Evolutionary conservation across 2,797 vertebrate species (phyloP).

Genomic region (Myripristis jacobus): DNA sequence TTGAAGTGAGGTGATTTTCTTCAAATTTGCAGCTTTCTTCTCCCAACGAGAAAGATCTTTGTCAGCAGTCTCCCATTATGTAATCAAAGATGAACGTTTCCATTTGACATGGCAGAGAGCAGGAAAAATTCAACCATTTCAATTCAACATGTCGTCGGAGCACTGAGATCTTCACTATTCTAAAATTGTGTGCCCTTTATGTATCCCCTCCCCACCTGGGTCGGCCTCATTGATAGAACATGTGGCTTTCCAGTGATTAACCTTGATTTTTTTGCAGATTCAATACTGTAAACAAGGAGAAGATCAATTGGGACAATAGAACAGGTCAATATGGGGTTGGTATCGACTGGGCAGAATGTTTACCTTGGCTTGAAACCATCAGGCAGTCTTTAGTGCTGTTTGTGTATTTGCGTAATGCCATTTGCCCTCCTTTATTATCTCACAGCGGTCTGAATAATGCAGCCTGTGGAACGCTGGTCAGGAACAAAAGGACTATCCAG

Average conservation of each 20-base stretch:
- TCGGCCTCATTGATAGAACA: neutral
- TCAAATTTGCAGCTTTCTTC: slow-evolving; percentile 5
- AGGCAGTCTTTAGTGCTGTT: slow-evolving; percentile 23
- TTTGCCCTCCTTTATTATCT: slow-evolving; percentile 9
- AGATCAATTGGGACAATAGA: slow-evolving; percentile 22
- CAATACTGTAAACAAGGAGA: slow-evolving; percentile 40
- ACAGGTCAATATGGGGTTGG: slow-evolving; percentile 6
- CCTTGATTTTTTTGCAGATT: slow-evolving; percentile 1
- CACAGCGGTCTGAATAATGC: slow-evolving; percentile 2
- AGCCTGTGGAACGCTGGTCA: neutral
- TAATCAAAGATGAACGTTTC: slow-evolving; percentile 14
- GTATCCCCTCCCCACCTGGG: no score
- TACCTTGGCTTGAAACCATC: slow-evolving; percentile 25
- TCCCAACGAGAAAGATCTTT: slow-evolving; percentile 1
- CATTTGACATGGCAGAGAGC: neutral
- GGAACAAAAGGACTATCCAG: slow-evolving; percentile 17
- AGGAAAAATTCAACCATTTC: neutral
- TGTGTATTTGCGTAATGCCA: slow-evolving; percentile 23
- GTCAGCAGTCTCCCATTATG: slow-evolving; percentile 8
- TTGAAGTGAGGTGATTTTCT: slow-evolving; percentile 16
- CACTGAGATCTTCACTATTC: neutral
- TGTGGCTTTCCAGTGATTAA: slow-evolving; percentile 16
- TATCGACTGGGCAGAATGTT: slow-evolving; percentile 24
- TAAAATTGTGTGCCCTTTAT: no score
- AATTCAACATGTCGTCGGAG: neutral